phyloP scores from a whole-genome alignment of 2,797 vertebrate species.

The Thunnus albacares region DNA sequence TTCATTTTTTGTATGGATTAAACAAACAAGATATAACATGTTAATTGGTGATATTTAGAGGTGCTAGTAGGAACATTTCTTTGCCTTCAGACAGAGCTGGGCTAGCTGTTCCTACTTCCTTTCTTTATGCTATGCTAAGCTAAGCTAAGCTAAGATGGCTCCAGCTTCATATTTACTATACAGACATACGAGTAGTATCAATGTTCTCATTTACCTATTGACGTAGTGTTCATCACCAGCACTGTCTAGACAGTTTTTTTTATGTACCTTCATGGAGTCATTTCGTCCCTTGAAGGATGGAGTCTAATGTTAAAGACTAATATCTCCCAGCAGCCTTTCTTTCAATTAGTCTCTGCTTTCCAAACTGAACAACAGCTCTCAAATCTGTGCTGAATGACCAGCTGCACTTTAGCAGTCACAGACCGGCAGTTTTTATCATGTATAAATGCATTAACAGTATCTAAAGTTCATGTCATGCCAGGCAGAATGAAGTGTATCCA shows the following conservation, averaged over 20 bases:
- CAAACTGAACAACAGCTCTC: conserved; percentile 38
- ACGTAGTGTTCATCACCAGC: neutral
- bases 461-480: conserved; percentile 68
- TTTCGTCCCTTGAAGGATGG: neutral
- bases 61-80: no score
- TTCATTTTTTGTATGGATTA: no score
- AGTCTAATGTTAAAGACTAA: neutral
- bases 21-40: no score
- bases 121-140: no score
- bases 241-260: neutral
- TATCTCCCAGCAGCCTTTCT: conserved; percentile 27
- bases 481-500: conserved; percentile 62
- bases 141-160: no score
- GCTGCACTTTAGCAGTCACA: conserved; percentile 51
- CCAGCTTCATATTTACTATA: no score
- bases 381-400: conserved; percentile 52
- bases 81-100: no score
- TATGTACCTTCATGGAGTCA: neutral
- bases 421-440: conserved; percentile 59
- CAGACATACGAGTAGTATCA: no score
- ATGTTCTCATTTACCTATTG: no score
- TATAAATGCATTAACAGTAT: conserved; percentile 60
- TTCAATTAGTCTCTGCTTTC: conserved; percentile 38
- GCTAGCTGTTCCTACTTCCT: no score
- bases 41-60: no score